Conservation (phyloP, 2,888 invertebrate genomes). For the Parapristionchus giblindavisi region DNA sequence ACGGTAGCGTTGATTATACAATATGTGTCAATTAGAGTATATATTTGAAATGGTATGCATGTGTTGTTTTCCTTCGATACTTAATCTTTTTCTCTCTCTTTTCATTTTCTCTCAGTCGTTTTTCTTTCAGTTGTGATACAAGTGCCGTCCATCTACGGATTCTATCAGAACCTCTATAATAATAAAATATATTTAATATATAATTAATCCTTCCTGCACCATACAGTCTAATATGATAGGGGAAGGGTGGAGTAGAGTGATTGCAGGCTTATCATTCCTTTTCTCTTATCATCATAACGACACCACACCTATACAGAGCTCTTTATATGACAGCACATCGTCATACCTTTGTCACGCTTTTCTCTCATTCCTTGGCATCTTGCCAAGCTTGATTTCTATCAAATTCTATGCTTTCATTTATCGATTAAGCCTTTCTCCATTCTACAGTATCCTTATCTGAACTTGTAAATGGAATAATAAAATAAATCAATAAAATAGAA, state of each 20-base stretch:
- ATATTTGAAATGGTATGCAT: background rate
- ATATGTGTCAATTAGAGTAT: background rate
- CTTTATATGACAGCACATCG: too few species aligned
- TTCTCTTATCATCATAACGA: too few species aligned
- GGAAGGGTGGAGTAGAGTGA: too few species aligned
- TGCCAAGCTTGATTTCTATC: too few species aligned
- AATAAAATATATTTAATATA: background rate
- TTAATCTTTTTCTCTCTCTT: background rate
- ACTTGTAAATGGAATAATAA: too few species aligned
- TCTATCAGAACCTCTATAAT: conserved; percentile 1
- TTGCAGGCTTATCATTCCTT: background rate
- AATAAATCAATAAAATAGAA: too few species aligned
- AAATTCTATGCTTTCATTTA: too few species aligned
- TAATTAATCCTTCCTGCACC: background rate
- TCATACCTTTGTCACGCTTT: too few species aligned
- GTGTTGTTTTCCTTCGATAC: background rate
- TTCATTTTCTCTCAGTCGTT: conserved; percentile 1
- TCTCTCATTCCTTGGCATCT: too few species aligned
- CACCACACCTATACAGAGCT: too few species aligned
- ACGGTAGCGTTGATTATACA: background rate
- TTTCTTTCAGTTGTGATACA: conserved; percentile 34
- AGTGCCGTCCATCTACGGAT: conserved; percentile 20
- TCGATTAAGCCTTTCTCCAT: too few species aligned
- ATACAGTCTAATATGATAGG: background rate
- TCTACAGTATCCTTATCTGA: too few species aligned